phyloP scores from a whole-genome alignment of 92 coral and sea anemone species.

The Metridium senile region DNA sequence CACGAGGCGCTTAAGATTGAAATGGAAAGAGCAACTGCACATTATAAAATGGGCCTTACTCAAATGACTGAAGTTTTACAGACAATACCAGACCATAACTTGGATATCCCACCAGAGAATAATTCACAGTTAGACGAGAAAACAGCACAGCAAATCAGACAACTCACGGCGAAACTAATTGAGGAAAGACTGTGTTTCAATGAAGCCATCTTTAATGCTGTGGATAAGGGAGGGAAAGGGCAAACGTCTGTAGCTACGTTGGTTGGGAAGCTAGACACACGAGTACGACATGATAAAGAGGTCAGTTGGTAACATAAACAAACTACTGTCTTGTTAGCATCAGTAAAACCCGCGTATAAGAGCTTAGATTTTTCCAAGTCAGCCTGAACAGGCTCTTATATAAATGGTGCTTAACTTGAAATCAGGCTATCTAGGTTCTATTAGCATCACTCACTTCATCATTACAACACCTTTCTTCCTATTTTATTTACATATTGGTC shows the following conservation, averaged over 20 bases:
- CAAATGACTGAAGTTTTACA: conserved; percentile 61
- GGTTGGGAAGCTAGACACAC: conserved; percentile 60
- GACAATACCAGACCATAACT: conserved; percentile 47
- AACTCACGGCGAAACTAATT: conserved; percentile 61
- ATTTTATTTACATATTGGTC: too few relatives aligned
- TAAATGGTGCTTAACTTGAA: too few relatives aligned
- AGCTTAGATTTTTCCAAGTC: too few relatives aligned
- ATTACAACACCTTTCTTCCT: too few relatives aligned
- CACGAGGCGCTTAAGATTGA: conserved; percentile 80
- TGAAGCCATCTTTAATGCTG: conserved; percentile 72
- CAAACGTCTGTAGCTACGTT: conserved; percentile 61
- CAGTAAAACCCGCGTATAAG: not conserved
- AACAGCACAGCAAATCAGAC: conserved; percentile 52
- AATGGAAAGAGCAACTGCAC: conserved; percentile 59
- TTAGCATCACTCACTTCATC: too few relatives aligned
- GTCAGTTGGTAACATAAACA: conserved; percentile 36
- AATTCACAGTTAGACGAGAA: conserved; percentile 50
- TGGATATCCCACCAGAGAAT: conserved; percentile 37
- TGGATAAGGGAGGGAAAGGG: conserved; percentile 68
- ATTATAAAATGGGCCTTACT: conserved; percentile 63
- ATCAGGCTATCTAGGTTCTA: too few relatives aligned
- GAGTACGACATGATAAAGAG: conserved; percentile 85
- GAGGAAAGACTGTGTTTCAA: conserved; percentile 81
- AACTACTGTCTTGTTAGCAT: not conserved
- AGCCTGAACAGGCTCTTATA: too few relatives aligned